Base-by-base conservation (phyloP, 2,113 vertebrate genomes). In the Cynoglossus semilaevis region DNA sequence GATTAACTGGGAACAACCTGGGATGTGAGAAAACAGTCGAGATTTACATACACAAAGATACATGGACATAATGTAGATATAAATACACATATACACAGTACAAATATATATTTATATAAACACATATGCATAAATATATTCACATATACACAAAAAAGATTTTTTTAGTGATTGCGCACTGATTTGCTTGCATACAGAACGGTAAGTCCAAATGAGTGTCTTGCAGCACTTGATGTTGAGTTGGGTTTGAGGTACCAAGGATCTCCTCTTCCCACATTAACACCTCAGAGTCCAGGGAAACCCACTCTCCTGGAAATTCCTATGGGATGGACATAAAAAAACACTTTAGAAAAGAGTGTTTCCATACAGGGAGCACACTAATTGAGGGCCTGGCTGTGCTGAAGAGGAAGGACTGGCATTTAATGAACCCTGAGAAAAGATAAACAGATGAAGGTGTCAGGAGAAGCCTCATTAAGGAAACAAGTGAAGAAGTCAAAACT, bases 261-360 rank as follows among this genome's bases (percentile, higher is more conserved):
- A 99, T 92, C 83, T 98, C 93, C 67, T 98, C 94, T 18, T 91
- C 93, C 78, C 92, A 94, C 94, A 97, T 97, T 59, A 98, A 77
- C 40, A 96, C 94, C 79, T 98, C 96, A 0, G 96, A 93, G 75
- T 98, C 94, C 82, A 99, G 77, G 0, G 83, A 92, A 15, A 90
- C 86, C 97, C 97, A 99, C 57, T 94, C 89, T 1, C 97, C 97
- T 3, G 95, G 93, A 18, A 96, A 96, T 67, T 99, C 96, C 96
- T 99, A 81, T 19, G 9, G 17, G 42, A 43, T 7, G 15, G 49
- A 8, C 22, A 16, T 38, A 5, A 8, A 47, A 29, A 2, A 29
- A 29, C 22, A 29, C 22, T 8, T 10, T 10, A 9, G 37, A 9
- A 38, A 38, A 38, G n/a, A n/a, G 12, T 38, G 12, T 38, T 38